phyloP scores from a whole-genome alignment of 2,113 vertebrate genomes.

The Leucosticte australis region DNA sequence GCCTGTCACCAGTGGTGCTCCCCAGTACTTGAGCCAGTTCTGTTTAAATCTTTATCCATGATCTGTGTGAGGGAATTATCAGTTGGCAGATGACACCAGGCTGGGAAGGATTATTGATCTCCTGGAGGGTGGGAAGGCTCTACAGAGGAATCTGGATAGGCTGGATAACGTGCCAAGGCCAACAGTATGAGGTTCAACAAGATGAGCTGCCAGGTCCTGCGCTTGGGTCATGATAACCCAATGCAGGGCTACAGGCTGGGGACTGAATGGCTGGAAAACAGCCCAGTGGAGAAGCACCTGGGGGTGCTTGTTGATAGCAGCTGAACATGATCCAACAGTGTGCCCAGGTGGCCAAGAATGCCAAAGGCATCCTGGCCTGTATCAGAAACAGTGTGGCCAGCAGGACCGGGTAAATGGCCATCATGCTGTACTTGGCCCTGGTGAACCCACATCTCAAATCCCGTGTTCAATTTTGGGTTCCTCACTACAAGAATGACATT shows the following conservation, averaged over 20 bases:
- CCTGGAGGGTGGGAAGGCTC: neutral
- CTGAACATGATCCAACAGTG: neutral
- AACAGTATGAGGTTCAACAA: neutral
- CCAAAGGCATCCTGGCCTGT: neutral
- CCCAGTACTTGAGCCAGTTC: neutral
- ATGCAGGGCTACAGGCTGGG: neutral
- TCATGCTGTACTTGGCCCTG: rapidly evolving
- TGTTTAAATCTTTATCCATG: neutral
- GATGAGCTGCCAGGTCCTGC: neutral
- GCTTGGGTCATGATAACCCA: neutral
- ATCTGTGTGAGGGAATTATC: neutral
- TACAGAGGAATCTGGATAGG: neutral
- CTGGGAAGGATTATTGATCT: neutral
- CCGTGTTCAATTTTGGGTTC: neutral
- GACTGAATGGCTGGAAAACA: neutral
- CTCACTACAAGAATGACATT: neutral
- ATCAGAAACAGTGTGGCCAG: neutral
- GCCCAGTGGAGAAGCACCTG: neutral
- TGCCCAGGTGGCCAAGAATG: neutral
- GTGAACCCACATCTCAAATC: neutral
- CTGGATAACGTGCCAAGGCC: neutral
- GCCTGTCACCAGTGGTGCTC: rapidly evolving
- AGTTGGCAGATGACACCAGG: neutral
- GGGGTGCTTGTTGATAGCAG: rapidly evolving
- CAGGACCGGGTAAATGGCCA: neutral